Percentiles rank a stretch among this genome's conserved stretches.
These are phyloP conservation scores for Noctua pronuba DNA, from an alignment of 2,888 invertebrate species.

Conservation along the genomic window DNA sequence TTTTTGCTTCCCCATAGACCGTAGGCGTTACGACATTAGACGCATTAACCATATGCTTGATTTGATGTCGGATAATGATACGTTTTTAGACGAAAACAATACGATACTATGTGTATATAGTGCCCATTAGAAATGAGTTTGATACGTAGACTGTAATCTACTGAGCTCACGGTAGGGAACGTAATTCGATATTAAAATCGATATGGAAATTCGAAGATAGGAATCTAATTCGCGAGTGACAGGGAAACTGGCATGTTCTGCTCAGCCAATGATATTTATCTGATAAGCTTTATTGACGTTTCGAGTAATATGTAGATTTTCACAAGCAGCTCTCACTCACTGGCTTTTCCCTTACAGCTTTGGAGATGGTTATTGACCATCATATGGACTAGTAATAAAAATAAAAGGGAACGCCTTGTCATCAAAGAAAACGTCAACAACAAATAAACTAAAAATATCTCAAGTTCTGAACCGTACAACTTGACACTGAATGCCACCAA, in stretches of 20 bases:
- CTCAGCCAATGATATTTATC: conserved; percentile 29
- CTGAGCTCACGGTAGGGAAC: conserved; percentile 40
- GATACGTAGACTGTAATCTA: conserved; percentile 52
- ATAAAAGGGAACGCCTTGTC: background rate
- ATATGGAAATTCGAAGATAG: conserved; percentile 54
- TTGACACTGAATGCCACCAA: conserved; percentile 18
- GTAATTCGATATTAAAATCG: conserved; percentile 58
- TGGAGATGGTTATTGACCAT: background rate
- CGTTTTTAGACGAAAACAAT: conserved; percentile 67
- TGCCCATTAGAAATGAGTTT: conserved; percentile 46
- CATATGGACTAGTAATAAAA: background rate
- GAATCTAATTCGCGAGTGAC: conserved; percentile 52
- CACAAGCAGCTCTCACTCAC: background rate
- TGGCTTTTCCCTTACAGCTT: background rate
- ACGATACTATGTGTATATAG: conserved; percentile 56
- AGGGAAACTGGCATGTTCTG: conserved; percentile 28
- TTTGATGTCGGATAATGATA: conserved; percentile 71
- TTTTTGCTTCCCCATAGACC: conserved; percentile 75
- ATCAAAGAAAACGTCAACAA: background rate
- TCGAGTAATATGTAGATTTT: conserved; percentile 8
- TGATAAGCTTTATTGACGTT: conserved; percentile 42
- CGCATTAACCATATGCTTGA: conserved; percentile 65
- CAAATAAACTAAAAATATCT: conserved; percentile 8
- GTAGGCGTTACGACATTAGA: conserved; percentile 72
- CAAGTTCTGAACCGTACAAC: background rate